phyloP scores from a whole-genome alignment of 2,888 invertebrate species.

The Encarsia formosa region DNA sequence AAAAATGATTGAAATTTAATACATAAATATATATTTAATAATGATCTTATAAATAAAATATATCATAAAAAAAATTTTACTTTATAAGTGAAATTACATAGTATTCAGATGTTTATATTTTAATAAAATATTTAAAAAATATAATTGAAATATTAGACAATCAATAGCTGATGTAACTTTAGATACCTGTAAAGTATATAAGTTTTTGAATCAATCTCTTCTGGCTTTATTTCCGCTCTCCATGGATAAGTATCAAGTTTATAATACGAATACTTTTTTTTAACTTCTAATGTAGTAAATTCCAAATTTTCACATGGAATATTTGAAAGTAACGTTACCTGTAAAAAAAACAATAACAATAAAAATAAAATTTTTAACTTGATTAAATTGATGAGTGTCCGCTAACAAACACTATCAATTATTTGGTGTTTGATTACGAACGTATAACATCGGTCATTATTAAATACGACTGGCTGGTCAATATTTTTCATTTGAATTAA shows the following conservation, averaged over 20 bases:
- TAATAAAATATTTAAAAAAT: slow-evolving; percentile 5
- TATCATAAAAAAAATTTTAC: not conserved
- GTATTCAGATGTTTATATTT: no score
- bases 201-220: slow-evolving; percentile 60
- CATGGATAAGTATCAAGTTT: slow-evolving; percentile 57
- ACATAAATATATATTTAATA: not conserved
- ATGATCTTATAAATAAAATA: not conserved
- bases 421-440: no score
- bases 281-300: slow-evolving; percentile 58
- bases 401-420: no score
- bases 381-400: no score
- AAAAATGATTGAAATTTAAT: not conserved
- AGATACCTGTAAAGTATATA: slow-evolving; percentile 68
- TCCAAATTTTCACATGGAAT: slow-evolving; percentile 32
- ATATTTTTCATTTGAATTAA: no score
- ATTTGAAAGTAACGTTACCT: slow-evolving; percentile 25
- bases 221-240: slow-evolving; percentile 55
- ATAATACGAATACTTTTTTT: slow-evolving; percentile 62
- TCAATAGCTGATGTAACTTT: no score
- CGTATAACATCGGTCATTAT: no score
- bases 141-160: no score
- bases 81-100: no score
- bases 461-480: no score
- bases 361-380: slow-evolving; percentile 2
- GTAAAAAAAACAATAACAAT: slow-evolving; percentile 4